Evolutionary conservation across 2,888 invertebrate genomes (phyloP), one percentile per base, ranked within the genome.

Genomic region (Drosophila subsilvestris): DNA sequence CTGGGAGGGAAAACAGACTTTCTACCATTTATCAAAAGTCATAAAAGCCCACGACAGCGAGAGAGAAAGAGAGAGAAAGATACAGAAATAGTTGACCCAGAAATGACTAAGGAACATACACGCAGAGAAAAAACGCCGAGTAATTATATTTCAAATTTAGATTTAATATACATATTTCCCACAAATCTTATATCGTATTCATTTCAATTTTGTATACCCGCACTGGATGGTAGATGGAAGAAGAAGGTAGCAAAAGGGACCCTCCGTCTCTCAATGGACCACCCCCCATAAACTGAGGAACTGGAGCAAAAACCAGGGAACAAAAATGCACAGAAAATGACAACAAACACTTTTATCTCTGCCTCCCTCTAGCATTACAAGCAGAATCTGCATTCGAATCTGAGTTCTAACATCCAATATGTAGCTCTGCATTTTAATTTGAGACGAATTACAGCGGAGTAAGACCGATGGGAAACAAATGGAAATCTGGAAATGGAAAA

Each of bases 241-340:
- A 3, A 3, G 22, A 5, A 25, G 20, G 3, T 1, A 20, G 20
- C 20, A 20, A 20, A 20, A 20, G 25, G 25, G 25, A 25, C 0
- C 4, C 32, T 12, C 12, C 12, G 32, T 12, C 12, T 32, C 32
- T 4, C 10, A 32, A 3, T 12, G 32, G 32, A 32, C 0, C 6
- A 25, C 25, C 5, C 25, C 5, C 12, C 32, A 5, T 12, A 5
- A 32, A 32, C 12, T 5, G 12, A 32, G 55, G 8, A 56, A 56
- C 12, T 32, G 32, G 12, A 49, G 50, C 56, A 51, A 18, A 49
- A 56, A 29, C 50, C 17, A 56, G 25, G 60, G 8, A 43, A 27
- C 37, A n/a, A 65, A 65, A 65, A 69, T 65, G n/a, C n/a, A n/a
- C n/a, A n/a, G n/a, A 57, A 70, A 56, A 65, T 65, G 68, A 65